Evolutionary conservation across 1,140 invertebrate genomes (phyloP).

Genomic region (Zaprionus davidi): DNA sequence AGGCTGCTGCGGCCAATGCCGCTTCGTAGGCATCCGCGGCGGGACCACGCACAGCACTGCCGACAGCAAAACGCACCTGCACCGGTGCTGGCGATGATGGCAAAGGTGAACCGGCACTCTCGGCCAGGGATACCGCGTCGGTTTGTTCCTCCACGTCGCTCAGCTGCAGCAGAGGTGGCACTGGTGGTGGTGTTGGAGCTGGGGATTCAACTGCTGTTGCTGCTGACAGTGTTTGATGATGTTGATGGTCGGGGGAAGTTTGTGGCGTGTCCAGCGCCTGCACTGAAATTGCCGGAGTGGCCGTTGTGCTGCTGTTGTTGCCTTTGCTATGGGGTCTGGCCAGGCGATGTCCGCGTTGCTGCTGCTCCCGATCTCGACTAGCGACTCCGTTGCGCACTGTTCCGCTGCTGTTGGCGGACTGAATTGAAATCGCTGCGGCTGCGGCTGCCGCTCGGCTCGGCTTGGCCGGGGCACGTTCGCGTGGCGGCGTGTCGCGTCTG

Average conservation of each 20-base stretch:
- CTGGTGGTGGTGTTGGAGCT: constrained; percentile 19
- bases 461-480: constrained; percentile 78
- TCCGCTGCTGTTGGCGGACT: constrained; percentile 48
- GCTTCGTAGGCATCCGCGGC: constrained; percentile 63
- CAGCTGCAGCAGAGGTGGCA: constrained; percentile 32
- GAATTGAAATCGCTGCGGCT: not conserved
- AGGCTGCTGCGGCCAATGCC: constrained; percentile 61
- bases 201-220: constrained; percentile 20
- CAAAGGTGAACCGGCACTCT: constrained; percentile 59
- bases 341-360: constrained; percentile 69
- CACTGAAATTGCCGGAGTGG: constrained; percentile 26
- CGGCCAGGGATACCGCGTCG: constrained; percentile 68
- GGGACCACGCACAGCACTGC: constrained; percentile 70
- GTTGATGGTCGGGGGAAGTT: constrained; percentile 17
- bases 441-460: constrained; percentile 62
- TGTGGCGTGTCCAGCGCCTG: constrained; percentile 47
- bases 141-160: constrained; percentile 54
- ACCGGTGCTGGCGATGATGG: constrained; percentile 25
- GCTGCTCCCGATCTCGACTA: constrained; percentile 43
- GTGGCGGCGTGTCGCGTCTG: constrained; percentile 73
- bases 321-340: not conserved
- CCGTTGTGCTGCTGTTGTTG: constrained; percentile 54
- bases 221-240: constrained; percentile 17
- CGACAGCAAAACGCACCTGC: constrained; percentile 74
- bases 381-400: constrained; percentile 12